A percentile compares a stretch with the other conserved stretches of the same genome.
Evolutionary conservation across 2,888 invertebrate species (phyloP).

Genomic region (Scrobipalpa costella): DNA sequence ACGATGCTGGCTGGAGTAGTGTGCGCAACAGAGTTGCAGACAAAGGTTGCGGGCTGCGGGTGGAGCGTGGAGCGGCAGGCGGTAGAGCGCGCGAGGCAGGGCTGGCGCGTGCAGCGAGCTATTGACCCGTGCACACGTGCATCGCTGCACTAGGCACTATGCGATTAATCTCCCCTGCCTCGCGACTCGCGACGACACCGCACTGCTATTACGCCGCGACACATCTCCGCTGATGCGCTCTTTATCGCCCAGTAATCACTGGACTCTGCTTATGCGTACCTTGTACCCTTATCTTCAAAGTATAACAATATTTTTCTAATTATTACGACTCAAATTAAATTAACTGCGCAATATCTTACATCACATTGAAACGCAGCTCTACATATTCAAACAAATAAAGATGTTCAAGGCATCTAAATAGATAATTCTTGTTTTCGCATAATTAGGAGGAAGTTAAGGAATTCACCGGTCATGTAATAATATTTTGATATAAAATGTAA

Average conservation of each 20-base stretch:
- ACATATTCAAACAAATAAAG: not conserved
- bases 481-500: not conserved
- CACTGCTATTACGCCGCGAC: slow-evolving; percentile 22
- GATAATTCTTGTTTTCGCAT: not conserved
- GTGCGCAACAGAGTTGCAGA: slow-evolving; percentile 23
- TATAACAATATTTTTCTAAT: too few species aligned
- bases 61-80: too few species aligned
- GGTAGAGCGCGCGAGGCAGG: not conserved
- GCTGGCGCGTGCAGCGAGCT: slow-evolving; percentile 54
- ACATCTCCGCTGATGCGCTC: not conserved
- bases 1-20: not conserved
- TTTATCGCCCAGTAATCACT: slow-evolving; percentile 2
- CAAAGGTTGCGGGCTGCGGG: slow-evolving; percentile 27
- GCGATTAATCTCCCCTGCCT: slow-evolving; percentile 3
- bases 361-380: not conserved
- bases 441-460: not conserved
- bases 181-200: slow-evolving; percentile 1
- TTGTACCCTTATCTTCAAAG: not conserved
- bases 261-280: not conserved
- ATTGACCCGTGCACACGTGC: slow-evolving; percentile 68
- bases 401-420: slow-evolving; percentile 4
- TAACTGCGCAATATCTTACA: not conserved
- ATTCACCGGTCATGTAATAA: slow-evolving; percentile 1
- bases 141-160: slow-evolving; percentile 27
- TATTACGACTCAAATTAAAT: too few species aligned